Evolutionary conservation across 2,797 vertebrate species (phyloP).

Genomic region (Chaetodon trifasciatus): DNA sequence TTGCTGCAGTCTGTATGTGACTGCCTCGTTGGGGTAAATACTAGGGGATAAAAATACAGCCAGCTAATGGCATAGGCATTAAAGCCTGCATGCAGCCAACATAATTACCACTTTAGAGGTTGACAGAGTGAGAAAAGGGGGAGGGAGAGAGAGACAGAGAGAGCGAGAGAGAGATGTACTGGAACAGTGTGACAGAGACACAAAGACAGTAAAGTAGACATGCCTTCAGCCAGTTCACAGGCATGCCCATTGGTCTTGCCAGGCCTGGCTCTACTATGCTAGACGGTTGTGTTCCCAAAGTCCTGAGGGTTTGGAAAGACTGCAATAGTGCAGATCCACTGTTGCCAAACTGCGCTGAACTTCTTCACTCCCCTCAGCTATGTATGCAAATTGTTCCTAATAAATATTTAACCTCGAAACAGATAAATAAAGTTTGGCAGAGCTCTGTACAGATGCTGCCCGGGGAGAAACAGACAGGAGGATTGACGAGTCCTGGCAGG

Average conservation of each 20-base stretch:
- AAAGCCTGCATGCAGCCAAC: conserved; percentile 71
- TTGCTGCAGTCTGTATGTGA: conserved; percentile 54
- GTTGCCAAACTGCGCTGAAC: conserved; percentile 60
- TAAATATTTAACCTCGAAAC: conserved; percentile 65
- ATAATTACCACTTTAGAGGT: conserved; percentile 74
- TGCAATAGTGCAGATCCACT: conserved; percentile 50
- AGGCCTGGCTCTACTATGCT: conserved; percentile 57
- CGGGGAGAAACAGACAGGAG: conserved; percentile 27
- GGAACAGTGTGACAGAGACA: conserved; percentile 45
- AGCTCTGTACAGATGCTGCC: conserved; percentile 49
- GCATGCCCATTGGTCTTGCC: conserved; percentile 46
- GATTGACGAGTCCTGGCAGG: conserved; percentile 17
- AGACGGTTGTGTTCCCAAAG: conserved; percentile 54
- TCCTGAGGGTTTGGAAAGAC: conserved; percentile 53
- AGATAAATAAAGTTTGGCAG: conserved; percentile 66
- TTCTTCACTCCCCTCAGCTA: conserved; percentile 29
- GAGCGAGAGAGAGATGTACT: conserved; percentile 32
- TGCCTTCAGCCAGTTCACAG: conserved; percentile 44
- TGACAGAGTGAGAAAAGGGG: conserved; percentile 64
- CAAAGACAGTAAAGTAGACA: conserved; percentile 43
- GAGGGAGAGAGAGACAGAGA: conserved; percentile 35
- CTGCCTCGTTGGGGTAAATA: conserved; percentile 69
- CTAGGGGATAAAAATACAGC: conserved; percentile 76
- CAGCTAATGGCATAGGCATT: conserved; percentile 78
- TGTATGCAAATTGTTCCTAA: conserved; percentile 65